Evolutionary conservation across 2,797 vertebrate genomes (phyloP), one percentile per base, ranked within the genome.

Genomic region (Perodicticus potto): DNA sequence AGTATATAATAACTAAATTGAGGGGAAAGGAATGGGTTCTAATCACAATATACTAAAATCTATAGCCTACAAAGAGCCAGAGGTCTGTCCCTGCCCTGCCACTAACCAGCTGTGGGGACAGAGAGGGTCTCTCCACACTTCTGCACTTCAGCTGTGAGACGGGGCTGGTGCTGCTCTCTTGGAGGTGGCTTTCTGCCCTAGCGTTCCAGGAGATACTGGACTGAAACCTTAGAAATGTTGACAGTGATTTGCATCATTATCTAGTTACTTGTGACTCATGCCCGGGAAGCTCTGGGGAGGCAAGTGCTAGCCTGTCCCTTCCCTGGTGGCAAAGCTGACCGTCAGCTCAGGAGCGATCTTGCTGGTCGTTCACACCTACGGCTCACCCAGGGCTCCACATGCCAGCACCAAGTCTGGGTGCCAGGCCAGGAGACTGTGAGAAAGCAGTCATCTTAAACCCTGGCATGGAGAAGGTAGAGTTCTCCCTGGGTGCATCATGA

Each of bases 201-300:
- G 73, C 37, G 17, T 34, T 65, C 83, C 83, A 2, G 12, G 85
- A 81, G 85, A 76, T 14, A n/a, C 17, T 93, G 93, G 88, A 89
- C 67, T 81, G 92, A 94, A 87, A 82, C 91, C 86, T 90, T 72
- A 91, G 88, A 88, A 65, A n/a, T 77, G 86, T 55, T 61, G 86
- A 88, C 78, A 9, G 80, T 2, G 86, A 88, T 81, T 90, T 84
- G 83, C 93, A 93, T 91, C 74, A 43, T 84, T 89, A 97, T 95
- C 96, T 94, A 40, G 86, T 94, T 89, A 67, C 95, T 1, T 69
- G 89, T 97, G 97, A 97, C 86, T 94, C 83, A 92, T 32, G 65
- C 80, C 91, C 6, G 1, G 86, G 72, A 84, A 91, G 81, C 89
- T 90, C 0, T 0, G 73, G 85, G 40, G 59, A 76, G 67, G 73